Evolutionary conservation across 2,113 vertebrate genomes (phyloP).

Genomic region (Campylomormyrus tamandua): DNA sequence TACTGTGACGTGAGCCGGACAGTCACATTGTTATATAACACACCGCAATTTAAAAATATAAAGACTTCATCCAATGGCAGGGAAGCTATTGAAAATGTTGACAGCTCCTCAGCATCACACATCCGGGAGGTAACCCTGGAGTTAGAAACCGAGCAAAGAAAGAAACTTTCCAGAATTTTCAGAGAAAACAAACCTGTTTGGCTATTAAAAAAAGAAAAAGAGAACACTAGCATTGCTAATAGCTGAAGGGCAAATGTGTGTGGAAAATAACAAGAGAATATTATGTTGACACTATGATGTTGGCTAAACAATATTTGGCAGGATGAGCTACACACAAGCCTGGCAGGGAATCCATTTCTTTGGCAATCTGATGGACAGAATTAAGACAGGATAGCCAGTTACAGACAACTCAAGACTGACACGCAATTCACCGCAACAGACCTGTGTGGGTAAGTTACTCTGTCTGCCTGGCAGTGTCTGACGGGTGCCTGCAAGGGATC

Average conservation of each 20-base stretch:
- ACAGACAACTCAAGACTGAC: background rate
- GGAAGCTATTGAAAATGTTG: background rate
- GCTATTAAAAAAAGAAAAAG: background rate
- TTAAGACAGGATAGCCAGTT: background rate
- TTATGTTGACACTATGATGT: background rate
- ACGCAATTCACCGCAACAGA: background rate
- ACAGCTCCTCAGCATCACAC: background rate
- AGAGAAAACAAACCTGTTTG: background rate
- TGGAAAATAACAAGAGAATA: background rate
- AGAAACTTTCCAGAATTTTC: background rate
- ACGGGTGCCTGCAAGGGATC: background rate
- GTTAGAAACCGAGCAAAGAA: background rate
- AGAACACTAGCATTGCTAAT: background rate
- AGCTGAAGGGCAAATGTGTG: background rate
- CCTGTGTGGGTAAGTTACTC: background rate
- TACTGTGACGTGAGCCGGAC: background rate
- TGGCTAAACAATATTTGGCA: background rate
- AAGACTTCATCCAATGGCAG: background rate
- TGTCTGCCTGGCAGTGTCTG: background rate
- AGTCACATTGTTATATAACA: background rate
- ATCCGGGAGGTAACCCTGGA: background rate
- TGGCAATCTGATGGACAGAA: background rate
- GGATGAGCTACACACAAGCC: background rate
- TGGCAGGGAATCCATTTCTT: background rate
- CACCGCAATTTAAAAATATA: background rate